Conservation (phyloP, 2,888 invertebrate genomes). For the Galeopsomyia nigrocyanea region DNA sequence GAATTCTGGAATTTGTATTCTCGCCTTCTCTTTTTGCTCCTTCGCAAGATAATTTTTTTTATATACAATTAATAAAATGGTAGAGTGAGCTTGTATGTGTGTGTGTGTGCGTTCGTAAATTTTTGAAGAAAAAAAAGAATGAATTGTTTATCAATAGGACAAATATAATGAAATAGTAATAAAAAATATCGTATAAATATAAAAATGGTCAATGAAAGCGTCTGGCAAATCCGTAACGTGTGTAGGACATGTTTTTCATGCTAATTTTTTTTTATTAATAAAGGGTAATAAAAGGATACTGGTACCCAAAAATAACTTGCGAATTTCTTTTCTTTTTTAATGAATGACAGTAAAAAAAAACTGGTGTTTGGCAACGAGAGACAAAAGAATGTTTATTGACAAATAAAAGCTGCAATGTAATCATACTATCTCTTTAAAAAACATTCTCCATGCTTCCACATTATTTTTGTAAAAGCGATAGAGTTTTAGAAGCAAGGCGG, state of each 20-base stretch:
- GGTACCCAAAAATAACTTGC: conserved; percentile 5
- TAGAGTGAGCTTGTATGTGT: conserved; percentile 50
- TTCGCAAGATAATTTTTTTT: conserved; percentile 52
- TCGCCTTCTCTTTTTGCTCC: conserved; percentile 50
- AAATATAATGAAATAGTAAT: conserved; percentile 20
- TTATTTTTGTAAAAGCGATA: conserved; percentile 51
- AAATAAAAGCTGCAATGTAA: conserved; percentile 26
- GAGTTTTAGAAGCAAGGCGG: conserved; percentile 51
- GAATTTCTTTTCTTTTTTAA: conserved; percentile 20
- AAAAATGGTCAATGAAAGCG: conserved; percentile 11
- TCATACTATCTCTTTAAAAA: conserved; percentile 48
- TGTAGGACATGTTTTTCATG: conserved; percentile 27
- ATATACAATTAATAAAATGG: conserved; percentile 44
- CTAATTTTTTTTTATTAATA: conserved; percentile 35
- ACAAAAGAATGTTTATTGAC: conserved; percentile 15
- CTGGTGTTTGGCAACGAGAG: conserved; percentile 23
- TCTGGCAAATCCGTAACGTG: conserved; percentile 14
- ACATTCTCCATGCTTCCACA: conserved; percentile 53
- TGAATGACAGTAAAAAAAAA: conserved; percentile 5
- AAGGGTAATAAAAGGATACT: conserved; percentile 17
- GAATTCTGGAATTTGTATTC: conserved; percentile 39
- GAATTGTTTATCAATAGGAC: conserved; percentile 37
- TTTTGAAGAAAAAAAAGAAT: conserved; percentile 18
- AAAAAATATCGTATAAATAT: conserved; percentile 9
- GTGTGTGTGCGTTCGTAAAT: conserved; percentile 50